These are phyloP conservation scores for Temnothorax nylanderi DNA, from an alignment of 1,140 invertebrate species.

Conservation along the genomic window DNA sequence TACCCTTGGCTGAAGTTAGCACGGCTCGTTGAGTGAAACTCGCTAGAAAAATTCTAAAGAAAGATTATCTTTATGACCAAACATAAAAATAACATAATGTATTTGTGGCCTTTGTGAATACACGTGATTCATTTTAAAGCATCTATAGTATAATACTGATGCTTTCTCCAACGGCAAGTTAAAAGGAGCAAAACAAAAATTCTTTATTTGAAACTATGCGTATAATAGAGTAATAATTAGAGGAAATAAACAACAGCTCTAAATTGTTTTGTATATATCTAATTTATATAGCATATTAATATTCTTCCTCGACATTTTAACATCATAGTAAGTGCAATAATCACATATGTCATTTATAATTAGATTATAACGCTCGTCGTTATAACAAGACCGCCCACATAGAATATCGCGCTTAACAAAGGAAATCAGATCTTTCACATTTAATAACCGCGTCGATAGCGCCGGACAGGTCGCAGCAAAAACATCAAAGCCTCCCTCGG, in stretches of 20 bases:
- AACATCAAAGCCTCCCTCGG: constrained; percentile 15
- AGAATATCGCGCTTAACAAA: background rate
- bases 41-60: background rate
- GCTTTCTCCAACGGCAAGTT: background rate
- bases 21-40: background rate
- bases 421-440: background rate
- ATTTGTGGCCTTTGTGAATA: background rate
- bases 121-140: background rate
- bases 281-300: background rate
- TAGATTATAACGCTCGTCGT: background rate
- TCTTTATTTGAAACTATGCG: background rate
- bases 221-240: background rate
- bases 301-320: background rate
- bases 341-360: background rate
- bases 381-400: background rate
- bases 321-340: background rate
- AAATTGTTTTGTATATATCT: background rate
- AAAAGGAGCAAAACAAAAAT: background rate
- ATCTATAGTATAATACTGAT: background rate
- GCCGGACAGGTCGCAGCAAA: background rate
- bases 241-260: background rate
- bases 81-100: background rate
- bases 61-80: background rate
- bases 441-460: constrained; percentile 47
- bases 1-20: background rate